Evolutionary conservation across 2,797 vertebrate genomes (phyloP).

Genomic region (Allochrocebus solatus): DNA sequence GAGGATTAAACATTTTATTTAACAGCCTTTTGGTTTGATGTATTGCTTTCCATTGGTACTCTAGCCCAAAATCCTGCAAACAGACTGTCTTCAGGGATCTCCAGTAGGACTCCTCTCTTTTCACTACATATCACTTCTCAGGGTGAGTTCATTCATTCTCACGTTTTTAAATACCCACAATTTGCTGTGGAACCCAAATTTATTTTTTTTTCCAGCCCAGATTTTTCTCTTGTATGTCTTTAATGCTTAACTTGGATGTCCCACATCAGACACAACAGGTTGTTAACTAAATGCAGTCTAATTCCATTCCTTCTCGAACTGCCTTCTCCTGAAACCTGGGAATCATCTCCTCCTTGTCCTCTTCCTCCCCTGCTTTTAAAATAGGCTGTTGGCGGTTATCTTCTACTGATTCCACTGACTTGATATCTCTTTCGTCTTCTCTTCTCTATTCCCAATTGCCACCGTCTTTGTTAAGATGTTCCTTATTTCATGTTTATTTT

Average conservation of each 20-base stretch:
- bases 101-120: neutral
- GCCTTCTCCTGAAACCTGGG: neutral
- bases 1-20: neutral
- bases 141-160: neutral
- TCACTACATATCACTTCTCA: neutral
- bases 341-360: neutral
- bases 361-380: neutral
- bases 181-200: neutral
- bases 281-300: neutral
- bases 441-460: neutral
- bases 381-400: fast-evolving
- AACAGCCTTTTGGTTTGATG: neutral
- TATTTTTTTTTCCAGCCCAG: neutral
- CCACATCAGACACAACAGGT: neutral
- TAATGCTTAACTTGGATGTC: neutral
- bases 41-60: neutral
- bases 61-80: neutral
- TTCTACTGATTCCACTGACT: neutral
- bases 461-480: neutral
- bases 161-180: neutral
- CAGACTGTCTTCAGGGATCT: neutral
- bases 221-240: neutral
- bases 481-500: neutral
- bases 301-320: neutral
- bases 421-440: neutral